Evolutionary conservation across 2,113 vertebrate genomes (phyloP), one percentile per base, ranked within the genome.

Genomic region (Clarias batrachus): DNA sequence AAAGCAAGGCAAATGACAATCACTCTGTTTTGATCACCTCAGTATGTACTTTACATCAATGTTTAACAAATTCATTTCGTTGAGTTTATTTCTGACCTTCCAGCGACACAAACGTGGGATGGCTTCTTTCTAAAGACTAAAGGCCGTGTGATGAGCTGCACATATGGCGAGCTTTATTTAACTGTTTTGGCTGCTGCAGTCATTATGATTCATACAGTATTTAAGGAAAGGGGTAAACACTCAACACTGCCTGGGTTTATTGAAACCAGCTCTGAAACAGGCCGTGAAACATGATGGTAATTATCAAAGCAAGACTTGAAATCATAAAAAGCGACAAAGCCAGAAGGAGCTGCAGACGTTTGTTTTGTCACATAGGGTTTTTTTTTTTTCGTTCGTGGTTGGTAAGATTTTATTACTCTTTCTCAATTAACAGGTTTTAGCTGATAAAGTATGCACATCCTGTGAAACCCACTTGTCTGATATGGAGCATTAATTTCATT

Each of bases 241-340:
- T 91, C 90, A 89, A 90, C 91, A 92, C 90, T 80, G 89, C 88
- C 88, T 90, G 90, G 71, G 92, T 94, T 94, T 92, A 93, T 93
- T 93, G 91, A 93, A 94, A 92, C 92, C 91, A 93, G 91, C 88
- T 89, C 74, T 91, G 88, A 91, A 94, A 93, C 92, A 94, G 93
- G 92, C 93, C 92, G 91, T 94, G 92, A 94, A 95, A 94, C 91
- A 88, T 91, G 91, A 91, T 86, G 88, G 91, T 82, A 93, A 92
- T 94, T 92, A 93, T 94, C 89, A 92, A 92, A 94, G 92, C 89
- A 92, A 37, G 88, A 89, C 88, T 77, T 93, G 90, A 89, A 93
- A 90, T 93, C 92, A 93, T 94, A 93, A 93, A 92, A 93, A 88
- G 56, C 7, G 11, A 52, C 48, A 80, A 33, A 83, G 87, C 79